Conservation (phyloP, 1,140 invertebrate genomes). For the Rhizoglyphus robini region DNA sequence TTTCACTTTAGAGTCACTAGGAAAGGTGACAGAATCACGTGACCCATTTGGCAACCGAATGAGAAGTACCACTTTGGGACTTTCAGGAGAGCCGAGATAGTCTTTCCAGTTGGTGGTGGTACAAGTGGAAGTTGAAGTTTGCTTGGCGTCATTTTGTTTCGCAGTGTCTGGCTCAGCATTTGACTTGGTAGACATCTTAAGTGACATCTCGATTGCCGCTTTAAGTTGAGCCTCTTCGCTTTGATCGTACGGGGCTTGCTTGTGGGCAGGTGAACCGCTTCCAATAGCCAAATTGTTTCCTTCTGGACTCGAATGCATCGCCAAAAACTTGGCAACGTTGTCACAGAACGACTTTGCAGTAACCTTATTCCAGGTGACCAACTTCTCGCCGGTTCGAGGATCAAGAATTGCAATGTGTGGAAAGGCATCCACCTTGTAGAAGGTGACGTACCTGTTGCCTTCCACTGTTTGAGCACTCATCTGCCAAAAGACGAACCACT, state of each 20-base stretch:
- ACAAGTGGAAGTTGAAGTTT: no score
- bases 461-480: neutral
- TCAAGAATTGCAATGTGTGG: conserved; percentile 4
- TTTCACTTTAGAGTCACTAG: neutral
- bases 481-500: conserved; percentile 3
- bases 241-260: neutral
- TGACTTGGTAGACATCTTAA: neutral
- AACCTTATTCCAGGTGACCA: neutral
- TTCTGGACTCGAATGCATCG: neutral
- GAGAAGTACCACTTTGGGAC: neutral
- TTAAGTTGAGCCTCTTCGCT: neutral
- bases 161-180: neutral
- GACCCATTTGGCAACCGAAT: neutral
- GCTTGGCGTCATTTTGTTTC: neutral
- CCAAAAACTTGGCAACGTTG: neutral
- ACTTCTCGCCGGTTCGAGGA: conserved; percentile 6
- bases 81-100: neutral
- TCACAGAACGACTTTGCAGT: neutral
- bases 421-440: neutral
- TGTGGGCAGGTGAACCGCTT: no score
- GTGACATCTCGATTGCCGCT: neutral
- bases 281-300: neutral
- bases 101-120: neutral
- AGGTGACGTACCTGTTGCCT: neutral
- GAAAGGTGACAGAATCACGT: neutral